These are phyloP conservation scores for Fratercula arctica DNA, from an alignment of 2,797 vertebrate species.

Conservation along the genomic window DNA sequence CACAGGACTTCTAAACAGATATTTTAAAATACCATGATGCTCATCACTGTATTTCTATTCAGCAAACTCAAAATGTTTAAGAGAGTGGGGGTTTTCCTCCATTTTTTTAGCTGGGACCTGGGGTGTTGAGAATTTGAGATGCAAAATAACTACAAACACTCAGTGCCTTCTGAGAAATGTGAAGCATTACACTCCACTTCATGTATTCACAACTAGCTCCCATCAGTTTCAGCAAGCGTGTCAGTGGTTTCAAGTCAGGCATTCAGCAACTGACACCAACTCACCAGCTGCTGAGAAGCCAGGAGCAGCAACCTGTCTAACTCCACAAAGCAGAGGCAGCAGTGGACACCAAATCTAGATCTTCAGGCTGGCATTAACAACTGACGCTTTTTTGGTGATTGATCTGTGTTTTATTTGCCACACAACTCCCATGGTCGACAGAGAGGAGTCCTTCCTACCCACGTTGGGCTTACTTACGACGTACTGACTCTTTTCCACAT, in stretches of 20 bases:
- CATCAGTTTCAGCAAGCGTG: background rate
- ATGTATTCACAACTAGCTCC: background rate
- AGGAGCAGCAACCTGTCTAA: background rate
- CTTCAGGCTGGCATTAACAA: background rate
- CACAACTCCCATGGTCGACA: rapidly evolving
- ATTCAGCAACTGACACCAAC: background rate
- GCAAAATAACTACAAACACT: background rate
- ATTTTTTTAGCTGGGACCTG: background rate
- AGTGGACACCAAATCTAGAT: background rate
- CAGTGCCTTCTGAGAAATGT: background rate
- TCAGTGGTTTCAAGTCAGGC: background rate
- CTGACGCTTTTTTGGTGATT: too few species aligned
- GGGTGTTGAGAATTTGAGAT: background rate
- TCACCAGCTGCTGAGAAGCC: background rate
- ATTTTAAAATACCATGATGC: background rate
- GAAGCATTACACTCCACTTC: background rate
- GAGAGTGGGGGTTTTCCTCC: too few species aligned
- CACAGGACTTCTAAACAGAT: background rate
- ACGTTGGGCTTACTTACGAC: background rate
- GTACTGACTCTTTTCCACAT: background rate
- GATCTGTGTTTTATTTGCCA: background rate
- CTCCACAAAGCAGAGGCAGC: background rate
- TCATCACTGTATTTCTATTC: background rate
- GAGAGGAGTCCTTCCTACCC: background rate
- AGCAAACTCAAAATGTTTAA: background rate